A percentile compares a stretch with the other conserved stretches of the same genome.
Conservation (phyloP, 2,888 invertebrate species). For the Caenorhabditis afra region DNA sequence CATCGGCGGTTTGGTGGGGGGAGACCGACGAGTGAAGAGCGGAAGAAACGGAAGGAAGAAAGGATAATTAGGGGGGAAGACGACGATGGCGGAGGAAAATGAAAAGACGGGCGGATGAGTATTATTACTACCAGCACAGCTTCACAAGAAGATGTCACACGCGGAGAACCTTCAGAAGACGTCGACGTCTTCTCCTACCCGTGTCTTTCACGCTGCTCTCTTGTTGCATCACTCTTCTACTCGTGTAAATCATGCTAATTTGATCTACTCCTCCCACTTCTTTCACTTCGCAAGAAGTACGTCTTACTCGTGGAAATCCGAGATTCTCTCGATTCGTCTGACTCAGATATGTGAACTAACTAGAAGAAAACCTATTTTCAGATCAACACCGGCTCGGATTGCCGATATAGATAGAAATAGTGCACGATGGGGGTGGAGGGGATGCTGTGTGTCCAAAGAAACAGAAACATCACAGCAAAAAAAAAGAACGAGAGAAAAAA, state of each 20-base stretch:
- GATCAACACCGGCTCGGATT: no score
- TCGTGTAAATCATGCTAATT: conserved; percentile 11
- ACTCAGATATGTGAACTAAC: no score
- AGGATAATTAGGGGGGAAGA: background rate
- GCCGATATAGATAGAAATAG: no score
- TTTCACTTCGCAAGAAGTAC: background rate
- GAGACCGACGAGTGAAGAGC: no score
- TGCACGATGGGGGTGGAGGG: no score
- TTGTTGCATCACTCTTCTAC: background rate
- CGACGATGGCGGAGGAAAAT: conserved; percentile 14
- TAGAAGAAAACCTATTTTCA: no score
- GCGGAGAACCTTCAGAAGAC: background rate
- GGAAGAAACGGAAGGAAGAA: background rate
- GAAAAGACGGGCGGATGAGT: background rate
- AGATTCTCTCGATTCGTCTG: background rate
- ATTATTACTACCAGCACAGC: background rate
- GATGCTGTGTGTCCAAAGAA: no score
- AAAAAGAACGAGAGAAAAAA: no score
- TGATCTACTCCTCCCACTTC: background rate
- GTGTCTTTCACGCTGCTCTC: conserved; percentile 1
- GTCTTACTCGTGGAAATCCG: background rate
- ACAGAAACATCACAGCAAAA: no score
- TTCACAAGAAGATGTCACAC: no score
- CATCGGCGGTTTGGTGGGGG: no score
- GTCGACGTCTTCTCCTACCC: background rate